A percentile compares a stretch with the other conserved stretches of the same genome.
These are phyloP conservation scores for Lasioglossum figueresi DNA, from an alignment of 2,888 invertebrate species.

Conservation along the genomic window DNA sequence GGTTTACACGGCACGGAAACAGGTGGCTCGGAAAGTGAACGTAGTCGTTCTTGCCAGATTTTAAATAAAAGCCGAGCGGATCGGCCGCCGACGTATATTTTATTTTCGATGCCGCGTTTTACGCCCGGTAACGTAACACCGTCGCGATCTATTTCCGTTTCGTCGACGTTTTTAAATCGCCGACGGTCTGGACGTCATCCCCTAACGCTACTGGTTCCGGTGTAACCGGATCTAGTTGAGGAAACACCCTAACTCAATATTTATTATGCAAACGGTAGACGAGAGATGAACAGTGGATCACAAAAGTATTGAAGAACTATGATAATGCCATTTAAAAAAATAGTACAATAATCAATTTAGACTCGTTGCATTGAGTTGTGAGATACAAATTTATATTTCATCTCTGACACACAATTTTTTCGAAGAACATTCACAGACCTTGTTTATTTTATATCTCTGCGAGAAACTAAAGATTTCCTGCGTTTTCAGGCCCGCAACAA, in stretches of 20 bases:
- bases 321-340: too few species aligned
- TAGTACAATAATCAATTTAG: too few species aligned
- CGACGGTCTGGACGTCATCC: constrained; percentile 20
- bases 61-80: constrained; percentile 65
- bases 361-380: too few species aligned
- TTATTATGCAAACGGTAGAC: not conserved
- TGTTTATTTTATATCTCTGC: not conserved
- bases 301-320: not conserved
- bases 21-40: constrained; percentile 56
- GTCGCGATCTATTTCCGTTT: constrained; percentile 71
- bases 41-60: constrained; percentile 54
- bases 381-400: too few species aligned
- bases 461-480: not conserved
- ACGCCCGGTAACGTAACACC: constrained; percentile 66
- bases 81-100: constrained; percentile 60
- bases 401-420: not conserved
- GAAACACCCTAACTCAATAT: not conserved
- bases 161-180: constrained; percentile 58
- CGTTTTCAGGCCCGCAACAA: constrained; percentile 90
- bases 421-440: not conserved
- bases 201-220: not conserved
- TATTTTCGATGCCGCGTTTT: constrained; percentile 69
- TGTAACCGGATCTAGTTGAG: not conserved
- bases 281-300: not conserved
- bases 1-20: constrained; percentile 54